Percentiles rank a stretch among this genome's conserved stretches.
phyloP scores from a whole-genome alignment of 2,888 invertebrate species.

The Hoplodrina ambigua region DNA sequence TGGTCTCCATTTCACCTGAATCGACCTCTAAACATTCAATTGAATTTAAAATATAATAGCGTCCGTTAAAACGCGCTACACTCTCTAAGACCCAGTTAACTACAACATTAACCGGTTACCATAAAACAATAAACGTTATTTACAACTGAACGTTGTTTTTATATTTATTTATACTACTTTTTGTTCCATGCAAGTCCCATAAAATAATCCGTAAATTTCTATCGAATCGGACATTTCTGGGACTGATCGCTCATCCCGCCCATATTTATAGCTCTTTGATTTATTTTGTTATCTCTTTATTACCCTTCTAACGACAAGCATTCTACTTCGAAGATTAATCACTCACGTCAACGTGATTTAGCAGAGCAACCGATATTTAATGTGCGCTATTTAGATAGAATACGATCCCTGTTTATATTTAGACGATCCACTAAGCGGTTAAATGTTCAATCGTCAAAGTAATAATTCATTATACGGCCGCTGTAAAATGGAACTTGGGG shows the following conservation, averaged over 20 bases:
- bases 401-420: slow-evolving; percentile 85
- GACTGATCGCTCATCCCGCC: slow-evolving; percentile 87
- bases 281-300: slow-evolving; percentile 90
- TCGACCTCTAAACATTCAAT: slow-evolving; percentile 67
- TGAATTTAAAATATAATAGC: slow-evolving; percentile 71
- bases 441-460: slow-evolving; percentile 80
- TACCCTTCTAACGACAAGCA: slow-evolving; percentile 89
- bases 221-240: slow-evolving; percentile 83
- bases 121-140: slow-evolving; percentile 84
- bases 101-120: slow-evolving; percentile 69
- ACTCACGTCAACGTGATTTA: slow-evolving; percentile 89
- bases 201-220: slow-evolving; percentile 87
- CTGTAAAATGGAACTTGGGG: slow-evolving; percentile 64
- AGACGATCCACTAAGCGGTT: slow-evolving; percentile 81
- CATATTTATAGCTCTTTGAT: slow-evolving; percentile 89
- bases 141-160: slow-evolving; percentile 82
- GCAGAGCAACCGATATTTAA: slow-evolving; percentile 89
- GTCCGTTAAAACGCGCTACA: slow-evolving; percentile 70
- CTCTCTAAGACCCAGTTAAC: slow-evolving; percentile 51
- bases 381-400: slow-evolving; percentile 87
- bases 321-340: slow-evolving; percentile 89
- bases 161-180: slow-evolving; percentile 84
- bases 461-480: slow-evolving; percentile 73
- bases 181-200: slow-evolving; percentile 82
- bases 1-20: slow-evolving; percentile 59